Evolutionary conservation across 2,113 vertebrate species (phyloP).

Genomic region (Cricetomys ansorgei): DNA sequence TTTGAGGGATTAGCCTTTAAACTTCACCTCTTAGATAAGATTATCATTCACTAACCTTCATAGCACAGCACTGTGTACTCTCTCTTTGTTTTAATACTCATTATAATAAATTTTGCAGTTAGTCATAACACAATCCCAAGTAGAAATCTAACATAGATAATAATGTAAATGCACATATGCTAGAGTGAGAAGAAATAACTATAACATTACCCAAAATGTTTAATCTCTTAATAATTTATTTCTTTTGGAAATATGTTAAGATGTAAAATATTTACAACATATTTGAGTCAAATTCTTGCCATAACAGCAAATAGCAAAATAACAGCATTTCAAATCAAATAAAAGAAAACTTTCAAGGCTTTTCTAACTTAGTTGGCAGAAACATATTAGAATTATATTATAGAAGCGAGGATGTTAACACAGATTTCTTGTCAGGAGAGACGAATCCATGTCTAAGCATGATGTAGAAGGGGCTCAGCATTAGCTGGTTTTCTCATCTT

Average conservation of each 20-base stretch:
- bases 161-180: neutral
- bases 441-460: slow-evolving; percentile 67
- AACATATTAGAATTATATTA: slow-evolving; percentile 68
- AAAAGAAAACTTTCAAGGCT: slow-evolving; percentile 11
- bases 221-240: neutral
- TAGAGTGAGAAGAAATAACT: neutral
- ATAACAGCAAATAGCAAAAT: slow-evolving; percentile 10
- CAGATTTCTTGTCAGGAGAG: slow-evolving; percentile 75
- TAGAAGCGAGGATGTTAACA: slow-evolving; percentile 73
- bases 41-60: neutral
- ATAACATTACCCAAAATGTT: neutral
- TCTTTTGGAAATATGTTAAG: neutral
- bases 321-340: neutral
- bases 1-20: neutral
- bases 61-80: neutral
- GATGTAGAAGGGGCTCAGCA: slow-evolving; percentile 25
- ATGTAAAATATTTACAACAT: slow-evolving; percentile 40
- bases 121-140: neutral
- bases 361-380: slow-evolving; percentile 37
- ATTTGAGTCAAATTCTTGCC: neutral
- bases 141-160: neutral
- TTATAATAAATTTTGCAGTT: neutral
- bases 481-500: slow-evolving; percentile 22
- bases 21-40: neutral
- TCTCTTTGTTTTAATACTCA: neutral